These are phyloP conservation scores for Holotrichia oblita DNA, from an alignment of 1,140 invertebrate species.

Conservation along the genomic window DNA sequence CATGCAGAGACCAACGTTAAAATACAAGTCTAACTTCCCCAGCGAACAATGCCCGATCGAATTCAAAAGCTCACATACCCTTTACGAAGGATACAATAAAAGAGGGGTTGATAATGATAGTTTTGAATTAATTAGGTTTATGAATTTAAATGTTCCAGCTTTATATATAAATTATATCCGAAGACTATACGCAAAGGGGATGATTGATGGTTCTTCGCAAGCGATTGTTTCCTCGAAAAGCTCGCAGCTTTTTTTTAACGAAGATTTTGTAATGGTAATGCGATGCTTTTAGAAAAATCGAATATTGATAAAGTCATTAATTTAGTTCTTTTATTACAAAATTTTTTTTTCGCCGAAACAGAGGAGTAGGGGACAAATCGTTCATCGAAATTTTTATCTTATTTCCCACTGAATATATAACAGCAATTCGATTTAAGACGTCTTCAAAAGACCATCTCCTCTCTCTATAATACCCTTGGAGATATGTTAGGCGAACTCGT, in stretches of 20 bases:
- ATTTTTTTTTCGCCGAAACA: too few relatives aligned
- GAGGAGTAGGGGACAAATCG: too few relatives aligned
- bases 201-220: background rate
- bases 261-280: slow-evolving; percentile 15
- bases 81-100: background rate
- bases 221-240: slow-evolving; percentile 2
- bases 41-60: background rate
- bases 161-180: background rate
- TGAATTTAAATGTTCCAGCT: background rate
- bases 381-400: too few relatives aligned
- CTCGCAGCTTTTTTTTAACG: background rate
- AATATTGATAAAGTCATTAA: background rate
- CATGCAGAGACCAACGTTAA: too few relatives aligned
- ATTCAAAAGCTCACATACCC: background rate
- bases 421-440: too few relatives aligned
- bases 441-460: too few relatives aligned
- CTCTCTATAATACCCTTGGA: too few relatives aligned
- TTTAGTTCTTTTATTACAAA: too few relatives aligned
- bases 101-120: background rate
- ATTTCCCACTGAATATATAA: too few relatives aligned
- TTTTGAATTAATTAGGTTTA: slow-evolving; percentile 11
- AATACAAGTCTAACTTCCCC: background rate
- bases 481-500: too few relatives aligned
- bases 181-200: background rate
- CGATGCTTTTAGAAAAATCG: too few relatives aligned